phyloP scores from a whole-genome alignment of 2,797 vertebrate genomes.

The Carcharodon carcharias region DNA sequence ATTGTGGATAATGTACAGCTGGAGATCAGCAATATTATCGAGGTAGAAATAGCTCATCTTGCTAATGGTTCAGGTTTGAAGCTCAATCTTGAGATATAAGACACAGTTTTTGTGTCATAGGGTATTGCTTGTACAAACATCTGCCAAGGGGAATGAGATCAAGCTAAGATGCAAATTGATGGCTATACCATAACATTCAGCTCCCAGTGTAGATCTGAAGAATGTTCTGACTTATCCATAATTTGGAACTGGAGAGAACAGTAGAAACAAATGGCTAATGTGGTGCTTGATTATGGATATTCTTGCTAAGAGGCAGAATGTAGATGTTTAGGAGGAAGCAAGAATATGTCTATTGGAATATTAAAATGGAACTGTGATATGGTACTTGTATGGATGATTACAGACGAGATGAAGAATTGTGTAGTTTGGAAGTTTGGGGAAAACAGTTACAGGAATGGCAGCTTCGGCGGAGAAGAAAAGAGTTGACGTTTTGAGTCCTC shows the following conservation, averaged over 20 bases:
- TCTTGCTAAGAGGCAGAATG: background rate
- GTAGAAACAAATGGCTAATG: background rate
- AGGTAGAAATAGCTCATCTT: background rate
- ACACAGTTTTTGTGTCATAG: background rate
- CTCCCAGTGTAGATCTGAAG: background rate
- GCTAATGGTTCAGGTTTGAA: background rate
- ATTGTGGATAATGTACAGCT: background rate
- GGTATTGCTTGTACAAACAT: background rate
- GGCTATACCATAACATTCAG: background rate
- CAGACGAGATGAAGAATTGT: background rate
- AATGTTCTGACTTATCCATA: background rate
- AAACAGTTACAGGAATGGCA: background rate
- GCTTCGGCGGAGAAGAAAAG: too few relatives aligned
- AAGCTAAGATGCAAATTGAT: background rate
- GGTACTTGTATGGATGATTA: too few relatives aligned
- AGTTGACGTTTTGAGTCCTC: too few relatives aligned
- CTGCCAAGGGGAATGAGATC: background rate
- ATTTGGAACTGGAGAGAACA: too few relatives aligned
- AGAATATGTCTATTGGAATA: background rate
- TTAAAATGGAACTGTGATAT: background rate
- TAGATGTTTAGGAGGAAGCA: background rate
- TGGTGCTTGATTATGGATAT: background rate
- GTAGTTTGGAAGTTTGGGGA: background rate
- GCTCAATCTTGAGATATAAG: background rate
- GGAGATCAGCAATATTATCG: background rate